These are phyloP conservation scores for Brachionus manjavacas DNA, from an alignment of 1,140 invertebrate genomes.

Conservation along the genomic window DNA sequence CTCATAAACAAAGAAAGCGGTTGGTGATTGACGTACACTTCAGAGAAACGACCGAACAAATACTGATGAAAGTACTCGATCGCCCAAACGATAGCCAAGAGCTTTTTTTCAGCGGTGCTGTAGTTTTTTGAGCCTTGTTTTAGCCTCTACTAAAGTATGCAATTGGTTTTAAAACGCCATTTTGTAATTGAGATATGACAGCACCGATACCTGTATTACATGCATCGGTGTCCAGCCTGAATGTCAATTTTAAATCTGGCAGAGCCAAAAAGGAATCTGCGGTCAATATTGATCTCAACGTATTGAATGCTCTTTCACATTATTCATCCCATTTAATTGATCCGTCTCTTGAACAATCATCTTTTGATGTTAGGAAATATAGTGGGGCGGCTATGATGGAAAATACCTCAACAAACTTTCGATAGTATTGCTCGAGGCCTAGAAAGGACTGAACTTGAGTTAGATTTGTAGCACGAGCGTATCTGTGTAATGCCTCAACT, in stretches of 20 bases:
- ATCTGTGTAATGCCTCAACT: not conserved
- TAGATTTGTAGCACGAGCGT: conserved; percentile 45
- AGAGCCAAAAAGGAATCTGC: conserved; percentile 15
- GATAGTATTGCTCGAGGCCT: not conserved
- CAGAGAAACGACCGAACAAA: conserved; percentile 56
- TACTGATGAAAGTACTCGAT: conserved; percentile 55
- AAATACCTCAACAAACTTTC: conserved; percentile 1
- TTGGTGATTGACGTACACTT: conserved; percentile 58
- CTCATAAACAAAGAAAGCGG: conserved; percentile 53
- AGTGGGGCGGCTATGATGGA: not conserved
- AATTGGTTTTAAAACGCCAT: not conserved
- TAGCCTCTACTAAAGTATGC: not conserved
- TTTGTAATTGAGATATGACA: conserved; percentile 50
- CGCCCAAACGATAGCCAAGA: conserved; percentile 53
- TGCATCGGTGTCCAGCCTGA: conserved; percentile 57
- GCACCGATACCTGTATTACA: conserved; percentile 53
- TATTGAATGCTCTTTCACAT: not conserved
- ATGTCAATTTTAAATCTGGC: conserved; percentile 49
- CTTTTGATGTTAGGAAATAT: not conserved
- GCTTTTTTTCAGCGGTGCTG: conserved; percentile 51
- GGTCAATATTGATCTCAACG: not conserved
- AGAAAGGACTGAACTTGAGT: conserved; percentile 55
- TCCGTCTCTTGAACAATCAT: not conserved
- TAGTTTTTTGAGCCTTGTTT: conserved; percentile 44
- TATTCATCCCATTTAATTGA: not conserved